Evolutionary conservation across 2,888 invertebrate species (phyloP).

Genomic region (Synanthedon myopaeformis): DNA sequence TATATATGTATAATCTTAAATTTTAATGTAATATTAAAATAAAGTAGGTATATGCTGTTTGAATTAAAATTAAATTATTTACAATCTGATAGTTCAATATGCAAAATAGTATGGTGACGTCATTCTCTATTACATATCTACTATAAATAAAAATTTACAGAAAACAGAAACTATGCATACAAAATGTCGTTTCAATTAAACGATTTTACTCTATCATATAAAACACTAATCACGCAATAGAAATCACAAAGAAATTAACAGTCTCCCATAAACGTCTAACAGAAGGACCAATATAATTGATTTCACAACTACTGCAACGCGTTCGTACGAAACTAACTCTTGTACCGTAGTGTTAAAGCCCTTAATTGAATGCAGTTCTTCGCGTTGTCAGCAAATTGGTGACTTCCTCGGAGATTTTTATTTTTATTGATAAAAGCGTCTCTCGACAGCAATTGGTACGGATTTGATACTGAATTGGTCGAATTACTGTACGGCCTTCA

Average conservation of each 20-base stretch:
- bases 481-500: conserved; percentile 20
- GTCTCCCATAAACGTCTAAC: background rate
- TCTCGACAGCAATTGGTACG: conserved; percentile 53
- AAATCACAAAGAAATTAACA: background rate
- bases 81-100: no score
- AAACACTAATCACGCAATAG: background rate
- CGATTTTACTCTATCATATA: no score
- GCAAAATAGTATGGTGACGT: no score
- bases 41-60: no score
- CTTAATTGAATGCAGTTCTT: conserved; percentile 6
- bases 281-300: conserved; percentile 30
- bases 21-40: no score
- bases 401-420: conserved; percentile 63
- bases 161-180: no score
- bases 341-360: background rate
- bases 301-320: conserved; percentile 27
- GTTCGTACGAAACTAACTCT: background rate
- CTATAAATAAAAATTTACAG: no score
- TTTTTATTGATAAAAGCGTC: conserved; percentile 64
- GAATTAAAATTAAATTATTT: no score
- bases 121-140: no score
- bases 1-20: no score
- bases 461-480: conserved; percentile 56
- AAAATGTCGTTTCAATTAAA: no score
- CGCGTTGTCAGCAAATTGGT: conserved; percentile 46